Evolutionary conservation across 2,888 invertebrate genomes (phyloP).

Genomic region (Hemicrepidius hirtus): DNA sequence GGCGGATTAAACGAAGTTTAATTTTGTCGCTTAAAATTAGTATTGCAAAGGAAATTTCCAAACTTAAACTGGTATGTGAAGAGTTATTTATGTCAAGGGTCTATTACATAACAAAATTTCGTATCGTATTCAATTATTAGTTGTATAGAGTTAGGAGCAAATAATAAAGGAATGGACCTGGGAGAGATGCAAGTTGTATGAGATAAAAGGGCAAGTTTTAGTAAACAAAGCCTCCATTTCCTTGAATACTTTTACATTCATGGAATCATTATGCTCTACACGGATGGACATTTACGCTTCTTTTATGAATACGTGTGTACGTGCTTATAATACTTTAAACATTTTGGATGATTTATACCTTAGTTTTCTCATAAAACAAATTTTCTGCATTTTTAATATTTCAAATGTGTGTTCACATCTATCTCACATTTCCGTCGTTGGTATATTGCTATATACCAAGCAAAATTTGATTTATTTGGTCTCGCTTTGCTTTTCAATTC

Average conservation of each 20-base stretch:
- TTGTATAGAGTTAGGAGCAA: too few species aligned
- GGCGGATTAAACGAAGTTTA: not conserved
- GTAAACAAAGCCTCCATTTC: too few species aligned
- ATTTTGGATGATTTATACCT: constrained; percentile 1
- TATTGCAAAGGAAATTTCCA: too few species aligned
- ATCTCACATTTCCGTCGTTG: not conserved
- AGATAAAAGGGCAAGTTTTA: too few species aligned
- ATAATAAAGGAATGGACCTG: too few species aligned
- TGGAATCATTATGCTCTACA: not conserved
- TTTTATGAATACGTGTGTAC: constrained; percentile 18
- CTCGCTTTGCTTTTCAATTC: not conserved
- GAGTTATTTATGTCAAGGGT: too few species aligned
- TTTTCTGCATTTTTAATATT: constrained; percentile 5
- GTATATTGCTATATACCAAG: not conserved
- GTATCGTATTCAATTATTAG: too few species aligned
- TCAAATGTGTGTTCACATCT: constrained; percentile 6
- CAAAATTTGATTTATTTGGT: constrained; percentile 9
- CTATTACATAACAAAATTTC: too few species aligned
- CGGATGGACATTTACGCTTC: constrained; percentile 3
- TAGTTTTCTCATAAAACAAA: not conserved
- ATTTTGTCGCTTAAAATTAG: not conserved
- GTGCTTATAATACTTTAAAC: constrained; percentile 21
- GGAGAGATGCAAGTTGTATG: too few species aligned
- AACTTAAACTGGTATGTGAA: too few species aligned
- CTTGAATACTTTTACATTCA: not conserved